Base-by-base conservation (phyloP, 2,113 vertebrate genomes). In the Pseudorhombus dupliciocellatus region DNA sequence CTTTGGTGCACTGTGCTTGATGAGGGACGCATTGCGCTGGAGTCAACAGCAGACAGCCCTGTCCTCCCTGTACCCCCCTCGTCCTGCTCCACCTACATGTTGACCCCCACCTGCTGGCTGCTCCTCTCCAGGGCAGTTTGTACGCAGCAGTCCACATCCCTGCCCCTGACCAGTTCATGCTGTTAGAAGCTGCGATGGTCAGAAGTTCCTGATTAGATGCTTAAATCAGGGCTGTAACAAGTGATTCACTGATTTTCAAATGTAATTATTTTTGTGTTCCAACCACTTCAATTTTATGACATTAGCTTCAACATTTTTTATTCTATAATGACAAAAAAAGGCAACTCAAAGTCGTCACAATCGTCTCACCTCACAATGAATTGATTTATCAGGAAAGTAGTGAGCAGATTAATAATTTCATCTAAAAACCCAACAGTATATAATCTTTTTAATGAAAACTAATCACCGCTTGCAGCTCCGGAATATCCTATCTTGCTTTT, bases 1-100 rank as follows among this genome's bases (percentile, higher is more conserved):
- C 81, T 83, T 77, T 80, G 86, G 79, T 80, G 77, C 87, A 74
- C 79, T 66, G 71, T 87, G 80, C 87, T 87, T 89, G 85, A 85
- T 80, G 75, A 88, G 83, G 85, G 81, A 85, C 81, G 87, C 90
- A 88, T 79, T 84, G 84, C 75, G 72, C 85, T n/a, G 67, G 58
- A 84, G 86, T 83, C 70, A 84, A 81, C 79, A 64, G 82, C 73
- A 84, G 60, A 58, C 76, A 55, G 70, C 77, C 69, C 71, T 26
- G 37, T 70, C 80, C 54, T 64, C 73, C 57, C 34, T 34, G 24
- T 59, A 26, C 55, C 8, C 34, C 34, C 46, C 14, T 62, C 66
- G 56, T 72, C 46, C 34, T 30, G 34, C 56, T 31, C 73, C 75
- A 75, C 72, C 79, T 65, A 71, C 56, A 51, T 2, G 64, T 57